Evolutionary conservation across 2,888 invertebrate species (phyloP).

Genomic region (Sylvicola cinctus): DNA sequence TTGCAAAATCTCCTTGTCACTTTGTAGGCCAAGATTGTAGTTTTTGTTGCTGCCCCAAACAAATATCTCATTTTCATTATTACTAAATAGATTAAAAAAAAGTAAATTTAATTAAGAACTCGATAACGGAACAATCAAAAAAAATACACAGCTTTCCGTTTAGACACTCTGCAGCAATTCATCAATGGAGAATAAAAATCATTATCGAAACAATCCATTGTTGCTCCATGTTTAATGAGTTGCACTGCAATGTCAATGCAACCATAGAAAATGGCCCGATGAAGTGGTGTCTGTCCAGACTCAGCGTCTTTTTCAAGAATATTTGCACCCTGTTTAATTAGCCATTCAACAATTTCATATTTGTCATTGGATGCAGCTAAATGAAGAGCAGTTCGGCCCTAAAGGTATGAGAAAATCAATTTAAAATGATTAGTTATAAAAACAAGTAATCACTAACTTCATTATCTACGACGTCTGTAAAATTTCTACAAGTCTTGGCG

Average conservation of each 20-base stretch:
- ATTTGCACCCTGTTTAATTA: constrained; percentile 31
- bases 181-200: constrained; percentile 18
- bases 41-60: constrained; percentile 76
- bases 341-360: constrained; percentile 47
- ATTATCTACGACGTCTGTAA: constrained; percentile 33
- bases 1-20: constrained; percentile 35
- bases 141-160: too few species aligned
- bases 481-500: constrained; percentile 37
- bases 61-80: constrained; percentile 35
- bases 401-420: constrained; percentile 6
- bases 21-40: constrained; percentile 57
- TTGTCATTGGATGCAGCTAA: constrained; percentile 57
- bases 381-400: constrained; percentile 62
- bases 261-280: constrained; percentile 64
- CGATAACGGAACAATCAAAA: too few species aligned
- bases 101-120: too few species aligned
- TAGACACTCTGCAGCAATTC: too few species aligned
- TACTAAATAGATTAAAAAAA: constrained; percentile 21
- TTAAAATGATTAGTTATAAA: constrained; percentile 1
- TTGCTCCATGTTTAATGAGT: constrained; percentile 40
- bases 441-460: constrained; percentile 26
- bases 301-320: constrained; percentile 28
- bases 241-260: constrained; percentile 52
- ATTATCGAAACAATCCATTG: constrained; percentile 17
- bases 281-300: constrained; percentile 60